These are phyloP conservation scores for Dasypus novemcinctus DNA, from an alignment of 2,113 vertebrate genomes.

Conservation along the genomic window DNA sequence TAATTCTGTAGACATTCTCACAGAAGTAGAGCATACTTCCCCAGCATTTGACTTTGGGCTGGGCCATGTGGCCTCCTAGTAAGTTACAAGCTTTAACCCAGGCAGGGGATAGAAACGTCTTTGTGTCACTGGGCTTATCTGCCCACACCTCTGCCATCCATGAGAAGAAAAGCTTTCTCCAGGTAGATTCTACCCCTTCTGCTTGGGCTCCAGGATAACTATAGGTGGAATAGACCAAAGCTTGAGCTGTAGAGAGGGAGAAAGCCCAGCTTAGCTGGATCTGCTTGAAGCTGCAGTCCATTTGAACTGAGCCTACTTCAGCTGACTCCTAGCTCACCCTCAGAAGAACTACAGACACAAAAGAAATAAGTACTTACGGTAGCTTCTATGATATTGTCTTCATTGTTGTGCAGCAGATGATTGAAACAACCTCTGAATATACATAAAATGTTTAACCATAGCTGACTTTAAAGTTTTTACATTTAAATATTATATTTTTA, in stretches of 20 bases:
- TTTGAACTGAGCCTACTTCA: neutral
- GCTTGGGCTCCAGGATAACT: neutral
- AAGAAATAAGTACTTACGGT: neutral
- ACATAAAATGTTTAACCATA: neutral
- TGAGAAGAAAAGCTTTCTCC: neutral
- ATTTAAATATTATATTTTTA: neutral
- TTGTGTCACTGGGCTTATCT: neutral
- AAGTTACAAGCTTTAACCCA: neutral
- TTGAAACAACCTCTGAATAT: neutral
- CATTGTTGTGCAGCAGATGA: neutral
- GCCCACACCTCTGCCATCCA: neutral
- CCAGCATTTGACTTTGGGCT: neutral
- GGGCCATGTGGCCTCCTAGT: neutral
- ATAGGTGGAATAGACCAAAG: neutral
- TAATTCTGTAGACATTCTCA: neutral
- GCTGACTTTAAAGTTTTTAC: neutral
- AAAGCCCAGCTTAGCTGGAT: neutral
- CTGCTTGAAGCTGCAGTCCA: neutral
- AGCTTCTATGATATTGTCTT: neutral
- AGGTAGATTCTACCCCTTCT: neutral
- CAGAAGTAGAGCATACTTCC: neutral
- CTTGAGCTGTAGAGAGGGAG: accelerated
- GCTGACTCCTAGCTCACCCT: neutral
- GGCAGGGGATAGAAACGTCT: neutral
- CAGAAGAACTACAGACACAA: neutral